phyloP scores from a whole-genome alignment of 2,888 invertebrate species.

The Catotricha subobsoleta region DNA sequence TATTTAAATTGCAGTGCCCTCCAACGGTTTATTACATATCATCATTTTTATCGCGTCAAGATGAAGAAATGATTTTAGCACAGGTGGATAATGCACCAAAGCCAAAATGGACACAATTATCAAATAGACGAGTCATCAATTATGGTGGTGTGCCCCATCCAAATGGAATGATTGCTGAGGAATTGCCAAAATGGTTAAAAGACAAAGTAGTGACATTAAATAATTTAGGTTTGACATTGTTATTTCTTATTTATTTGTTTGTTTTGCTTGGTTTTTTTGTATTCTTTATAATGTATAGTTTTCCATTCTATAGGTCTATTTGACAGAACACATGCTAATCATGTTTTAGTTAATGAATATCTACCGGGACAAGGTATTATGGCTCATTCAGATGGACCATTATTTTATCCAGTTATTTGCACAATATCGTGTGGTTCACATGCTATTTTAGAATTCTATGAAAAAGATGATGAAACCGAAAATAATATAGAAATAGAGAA shows the following conservation, averaged over 20 bases:
- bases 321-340: constrained; percentile 62
- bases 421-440: constrained; percentile 87
- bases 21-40: constrained; percentile 49
- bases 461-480: constrained; percentile 20
- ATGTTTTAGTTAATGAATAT: constrained; percentile 91
- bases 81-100: constrained; percentile 65
- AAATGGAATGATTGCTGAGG: constrained; percentile 85
- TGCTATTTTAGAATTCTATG: constrained; percentile 70
- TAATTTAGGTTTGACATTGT: constrained; percentile 38
- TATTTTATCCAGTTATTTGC: constrained; percentile 82
- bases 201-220: constrained; percentile 51
- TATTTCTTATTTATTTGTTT: too few species aligned
- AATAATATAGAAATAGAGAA: neutral
- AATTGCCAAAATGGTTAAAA: constrained; percentile 71
- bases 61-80: constrained; percentile 51
- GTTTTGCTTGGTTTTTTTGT: neutral
- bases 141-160: constrained; percentile 92
- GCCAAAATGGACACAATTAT: constrained; percentile 91
- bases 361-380: constrained; percentile 86
- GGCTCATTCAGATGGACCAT: constrained; percentile 90
- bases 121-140: constrained; percentile 84
- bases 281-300: neutral
- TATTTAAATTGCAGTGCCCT: constrained; percentile 19
- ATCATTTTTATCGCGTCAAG: constrained; percentile 60
- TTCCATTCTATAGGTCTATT: constrained; percentile 26